Conservation (phyloP, 2,113 vertebrate species). For the Chroicocephalus ridibundus region DNA sequence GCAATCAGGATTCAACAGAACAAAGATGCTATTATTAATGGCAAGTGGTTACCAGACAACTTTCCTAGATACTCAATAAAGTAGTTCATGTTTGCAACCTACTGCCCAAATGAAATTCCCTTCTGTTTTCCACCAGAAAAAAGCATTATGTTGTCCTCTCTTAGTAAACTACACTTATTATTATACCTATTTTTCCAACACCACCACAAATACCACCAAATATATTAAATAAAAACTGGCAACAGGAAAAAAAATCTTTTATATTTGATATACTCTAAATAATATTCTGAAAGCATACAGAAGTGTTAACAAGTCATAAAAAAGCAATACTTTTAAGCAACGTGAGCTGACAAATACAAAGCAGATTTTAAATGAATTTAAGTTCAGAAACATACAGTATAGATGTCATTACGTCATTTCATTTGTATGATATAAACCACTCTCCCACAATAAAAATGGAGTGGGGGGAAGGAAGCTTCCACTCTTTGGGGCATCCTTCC, state of each 20-base stretch:
- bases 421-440: not conserved
- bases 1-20: slow-evolving; percentile 35
- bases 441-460: not conserved
- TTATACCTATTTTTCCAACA: not conserved
- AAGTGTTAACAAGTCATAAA: not conserved
- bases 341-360: not conserved
- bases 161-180: not conserved
- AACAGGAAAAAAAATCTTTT: not conserved
- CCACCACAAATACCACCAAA: not conserved
- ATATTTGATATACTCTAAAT: not conserved
- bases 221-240: not conserved
- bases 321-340: not conserved
- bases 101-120: not conserved
- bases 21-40: slow-evolving; percentile 16
- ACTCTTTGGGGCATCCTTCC: not conserved
- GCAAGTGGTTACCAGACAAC: slow-evolving; percentile 12
- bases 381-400: not conserved
- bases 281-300: not conserved
- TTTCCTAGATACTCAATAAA: slow-evolving; percentile 2
- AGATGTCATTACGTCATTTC: not conserved
- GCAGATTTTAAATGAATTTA: not conserved
- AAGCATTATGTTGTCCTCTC: not conserved
- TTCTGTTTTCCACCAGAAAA: not conserved
- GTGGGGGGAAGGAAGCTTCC: not conserved
- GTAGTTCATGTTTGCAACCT: not conserved